Evolutionary conservation across 2,797 vertebrate species (phyloP), one percentile per base, ranked within the genome.

Genomic region (Eulemur albifrons): DNA sequence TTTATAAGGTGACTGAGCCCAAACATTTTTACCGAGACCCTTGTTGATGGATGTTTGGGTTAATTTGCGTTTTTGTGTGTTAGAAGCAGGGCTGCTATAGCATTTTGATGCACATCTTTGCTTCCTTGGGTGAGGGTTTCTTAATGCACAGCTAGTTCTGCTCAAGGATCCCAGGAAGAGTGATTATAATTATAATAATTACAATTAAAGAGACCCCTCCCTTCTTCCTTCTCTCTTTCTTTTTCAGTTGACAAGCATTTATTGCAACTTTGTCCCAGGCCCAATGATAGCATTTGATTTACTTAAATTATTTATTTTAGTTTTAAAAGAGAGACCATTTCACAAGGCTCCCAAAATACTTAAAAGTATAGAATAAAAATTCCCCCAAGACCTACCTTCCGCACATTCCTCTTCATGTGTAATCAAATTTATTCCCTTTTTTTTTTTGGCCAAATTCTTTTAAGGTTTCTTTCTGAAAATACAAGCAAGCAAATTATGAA

Each of bases 301-400:
- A 65, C 57, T 88, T 72, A 48, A 65, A 57, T 89, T 50, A 50
- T 67, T 94, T 93, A 61, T 63, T 81, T 82, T 54, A 1, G 6
- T 75, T 75, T 93, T 59, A 32, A 40, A 81, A 87, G 93, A 85
- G 61, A 61, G 38, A 38, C 7, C 50, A 10, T 73, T 75, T 80
- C 48, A 50, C 17, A 4, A n/a, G 48, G 57, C 48, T 80, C 73
- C 18, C 18, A 30, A 85, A 81, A 75, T 40, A 59, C 67, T 85
- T 50, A 21, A 59, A 86, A 77, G 63, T 2, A 2, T 20, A 21
- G 27, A 75, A 27, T 38, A 23, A 23, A 8, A 45, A 2, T 23
- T 50, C n/a, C 18, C 18, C 21, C 1, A 2, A 4, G 4, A 2
- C 38, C 40, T 17, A 17, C 25, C 8, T 3, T 35, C 82, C 10